These are phyloP conservation scores for Eueremaeus valkanovi DNA, from an alignment of 2,888 invertebrate genomes.

Conservation along the genomic window DNA sequence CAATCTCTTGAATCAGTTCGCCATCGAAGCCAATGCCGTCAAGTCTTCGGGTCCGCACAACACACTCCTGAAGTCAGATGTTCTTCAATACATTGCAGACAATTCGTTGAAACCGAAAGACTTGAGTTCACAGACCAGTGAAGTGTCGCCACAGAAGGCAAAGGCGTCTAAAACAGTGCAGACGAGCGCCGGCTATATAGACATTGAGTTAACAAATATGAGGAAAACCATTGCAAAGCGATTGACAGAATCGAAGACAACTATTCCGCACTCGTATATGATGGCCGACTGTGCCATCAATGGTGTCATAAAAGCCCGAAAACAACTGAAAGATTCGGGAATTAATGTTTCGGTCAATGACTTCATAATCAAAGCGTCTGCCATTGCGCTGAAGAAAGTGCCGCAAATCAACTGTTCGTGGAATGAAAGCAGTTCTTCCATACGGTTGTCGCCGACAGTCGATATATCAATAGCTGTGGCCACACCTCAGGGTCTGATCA, in stretches of 20 bases:
- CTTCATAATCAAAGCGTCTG: slow-evolving; percentile 63
- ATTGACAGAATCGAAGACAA: slow-evolving; percentile 60
- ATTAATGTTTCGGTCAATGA: slow-evolving; percentile 64
- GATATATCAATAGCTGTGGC: slow-evolving; percentile 97
- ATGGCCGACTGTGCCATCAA: slow-evolving; percentile 56
- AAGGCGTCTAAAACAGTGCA: background rate
- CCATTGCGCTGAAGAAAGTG: slow-evolving; percentile 58
- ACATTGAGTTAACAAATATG: slow-evolving; percentile 61
- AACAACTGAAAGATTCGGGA: slow-evolving; percentile 59
- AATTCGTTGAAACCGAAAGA: slow-evolving; percentile 54
- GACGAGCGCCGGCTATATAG: slow-evolving; percentile 52
- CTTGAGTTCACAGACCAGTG: background rate
- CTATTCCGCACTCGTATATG: slow-evolving; percentile 65
- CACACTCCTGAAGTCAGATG: slow-evolving; percentile 61
- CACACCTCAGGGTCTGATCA: slow-evolving; percentile 89
- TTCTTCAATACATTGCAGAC: slow-evolving; percentile 55
- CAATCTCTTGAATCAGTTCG: slow-evolving; percentile 61
- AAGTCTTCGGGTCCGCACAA: slow-evolving; percentile 61
- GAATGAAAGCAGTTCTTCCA: slow-evolving; percentile 51
- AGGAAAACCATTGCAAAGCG: slow-evolving; percentile 63
- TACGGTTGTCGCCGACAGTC: slow-evolving; percentile 84
- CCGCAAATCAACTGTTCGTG: slow-evolving; percentile 54
- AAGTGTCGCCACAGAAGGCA: background rate
- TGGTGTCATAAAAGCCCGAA: slow-evolving; percentile 49
- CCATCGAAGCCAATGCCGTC: slow-evolving; percentile 55